Conservation (phyloP, 2,113 vertebrate species). For the Larimichthys crocea region DNA sequence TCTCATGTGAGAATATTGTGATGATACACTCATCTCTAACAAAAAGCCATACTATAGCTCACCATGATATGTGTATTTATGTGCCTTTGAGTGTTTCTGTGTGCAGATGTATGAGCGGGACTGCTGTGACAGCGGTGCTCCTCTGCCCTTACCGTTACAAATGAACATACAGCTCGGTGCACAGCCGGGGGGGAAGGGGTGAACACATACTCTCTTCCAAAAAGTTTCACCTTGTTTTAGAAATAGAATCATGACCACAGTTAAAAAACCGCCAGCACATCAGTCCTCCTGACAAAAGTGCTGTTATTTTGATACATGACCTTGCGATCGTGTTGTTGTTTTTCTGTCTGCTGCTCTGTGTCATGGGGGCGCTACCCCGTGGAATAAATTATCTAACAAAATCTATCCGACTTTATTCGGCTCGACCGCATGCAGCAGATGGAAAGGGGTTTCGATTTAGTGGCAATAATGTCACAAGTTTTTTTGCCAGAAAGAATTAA, state of each 20-base stretch:
- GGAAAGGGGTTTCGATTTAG: background rate
- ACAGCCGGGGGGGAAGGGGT: background rate
- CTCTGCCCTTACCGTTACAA: background rate
- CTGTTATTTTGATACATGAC: conserved; percentile 18
- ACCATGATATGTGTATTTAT: background rate
- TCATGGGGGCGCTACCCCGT: background rate
- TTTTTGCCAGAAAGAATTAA: background rate
- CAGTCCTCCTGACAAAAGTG: background rate
- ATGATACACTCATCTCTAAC: background rate
- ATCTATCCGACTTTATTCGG: background rate
- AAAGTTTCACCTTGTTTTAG: conserved; percentile 16
- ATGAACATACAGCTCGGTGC: conserved; percentile 10
- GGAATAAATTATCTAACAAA: background rate
- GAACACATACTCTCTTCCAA: background rate
- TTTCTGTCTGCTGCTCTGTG: background rate
- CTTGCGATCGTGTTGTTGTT: background rate
- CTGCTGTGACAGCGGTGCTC: background rate
- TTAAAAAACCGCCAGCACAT: background rate
- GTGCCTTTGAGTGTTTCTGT: background rate
- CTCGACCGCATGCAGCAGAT: background rate
- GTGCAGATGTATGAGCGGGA: too few relatives aligned
- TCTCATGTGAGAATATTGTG: too few relatives aligned
- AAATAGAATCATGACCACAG: conserved; percentile 5
- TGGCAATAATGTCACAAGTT: background rate
- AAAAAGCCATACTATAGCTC: background rate